Conservation (phyloP, 2,888 invertebrate genomes). For the Athetis lepigone region DNA sequence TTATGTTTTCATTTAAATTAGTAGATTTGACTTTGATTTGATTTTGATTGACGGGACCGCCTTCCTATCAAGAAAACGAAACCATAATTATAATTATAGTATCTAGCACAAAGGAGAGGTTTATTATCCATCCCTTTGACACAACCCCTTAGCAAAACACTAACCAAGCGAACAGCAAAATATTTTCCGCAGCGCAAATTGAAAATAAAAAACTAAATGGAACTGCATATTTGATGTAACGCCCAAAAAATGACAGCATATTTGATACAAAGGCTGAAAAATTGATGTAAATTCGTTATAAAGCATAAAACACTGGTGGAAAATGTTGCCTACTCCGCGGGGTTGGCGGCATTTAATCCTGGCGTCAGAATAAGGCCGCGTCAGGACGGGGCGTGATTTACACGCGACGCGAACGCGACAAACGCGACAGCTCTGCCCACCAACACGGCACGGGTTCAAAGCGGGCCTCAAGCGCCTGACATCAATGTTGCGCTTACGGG, state of each 20-base stretch:
- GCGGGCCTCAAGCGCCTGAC: slow-evolving; percentile 49
- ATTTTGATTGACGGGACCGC: no score
- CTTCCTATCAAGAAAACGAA: not conserved
- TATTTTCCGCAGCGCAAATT: slow-evolving; percentile 10
- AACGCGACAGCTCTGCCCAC: slow-evolving; percentile 53
- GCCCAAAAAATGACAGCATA: slow-evolving; percentile 35
- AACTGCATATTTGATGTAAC: slow-evolving; percentile 36
- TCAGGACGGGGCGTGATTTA: slow-evolving; percentile 61
- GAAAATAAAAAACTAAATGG: slow-evolving; percentile 3
- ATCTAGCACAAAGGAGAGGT: not conserved
- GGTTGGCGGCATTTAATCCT: slow-evolving; percentile 56
- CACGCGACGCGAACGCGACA: slow-evolving; percentile 46
- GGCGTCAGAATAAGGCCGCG: slow-evolving; percentile 55
- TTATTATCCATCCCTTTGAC: not conserved
- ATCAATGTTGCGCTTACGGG: slow-evolving; percentile 25
- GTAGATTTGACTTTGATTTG: no score
- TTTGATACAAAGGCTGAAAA: slow-evolving; percentile 52
- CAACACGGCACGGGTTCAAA: slow-evolving; percentile 52
- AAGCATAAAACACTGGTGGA: slow-evolving; percentile 52
- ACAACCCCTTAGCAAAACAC: slow-evolving; percentile 17
- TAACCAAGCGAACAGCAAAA: slow-evolving; percentile 21
- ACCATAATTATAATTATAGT: not conserved
- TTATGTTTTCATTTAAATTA: no score
- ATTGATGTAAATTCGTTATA: slow-evolving; percentile 52
- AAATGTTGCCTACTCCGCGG: slow-evolving; percentile 53